These are phyloP conservation scores for Drosophila pseudotalamancana DNA, from an alignment of 2,888 invertebrate genomes.

Conservation along the genomic window DNA sequence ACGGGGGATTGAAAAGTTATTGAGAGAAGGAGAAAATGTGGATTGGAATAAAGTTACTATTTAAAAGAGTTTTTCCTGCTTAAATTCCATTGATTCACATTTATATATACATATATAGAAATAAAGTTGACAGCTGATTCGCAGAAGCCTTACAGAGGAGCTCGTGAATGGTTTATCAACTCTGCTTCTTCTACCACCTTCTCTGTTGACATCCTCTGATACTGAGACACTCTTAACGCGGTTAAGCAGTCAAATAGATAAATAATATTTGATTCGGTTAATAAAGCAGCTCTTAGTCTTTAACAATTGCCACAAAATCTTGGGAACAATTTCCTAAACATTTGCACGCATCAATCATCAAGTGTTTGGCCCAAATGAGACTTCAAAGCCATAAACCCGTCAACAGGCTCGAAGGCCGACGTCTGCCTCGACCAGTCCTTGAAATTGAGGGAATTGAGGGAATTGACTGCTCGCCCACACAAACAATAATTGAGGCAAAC, in stretches of 20 bases:
- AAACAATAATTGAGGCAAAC: conserved; percentile 53
- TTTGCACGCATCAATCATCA: conserved; percentile 39
- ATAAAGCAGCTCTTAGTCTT: conserved; percentile 10
- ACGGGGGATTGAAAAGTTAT: not conserved
- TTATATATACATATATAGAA: too few relatives aligned
- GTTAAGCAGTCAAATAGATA: too few relatives aligned
- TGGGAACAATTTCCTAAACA: conserved; percentile 12
- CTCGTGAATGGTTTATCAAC: too few relatives aligned
- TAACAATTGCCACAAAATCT: conserved; percentile 20
- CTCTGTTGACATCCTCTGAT: too few relatives aligned
- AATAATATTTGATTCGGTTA: not conserved
- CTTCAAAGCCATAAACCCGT: conserved; percentile 47
- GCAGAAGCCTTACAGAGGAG: too few relatives aligned
- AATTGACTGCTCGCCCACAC: conserved; percentile 34
- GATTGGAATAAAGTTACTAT: too few relatives aligned
- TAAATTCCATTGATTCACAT: too few relatives aligned
- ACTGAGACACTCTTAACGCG: too few relatives aligned
- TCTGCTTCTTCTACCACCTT: too few relatives aligned
- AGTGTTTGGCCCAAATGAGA: conserved; percentile 23
- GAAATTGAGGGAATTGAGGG: too few relatives aligned
- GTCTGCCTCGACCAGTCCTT: conserved; percentile 9
- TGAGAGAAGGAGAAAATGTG: not conserved
- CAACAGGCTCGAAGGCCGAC: conserved; percentile 17
- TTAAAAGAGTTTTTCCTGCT: too few relatives aligned
- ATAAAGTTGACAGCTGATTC: too few relatives aligned